Conservation (phyloP, 2,888 invertebrate genomes). For the Parasteatoda lunata region DNA sequence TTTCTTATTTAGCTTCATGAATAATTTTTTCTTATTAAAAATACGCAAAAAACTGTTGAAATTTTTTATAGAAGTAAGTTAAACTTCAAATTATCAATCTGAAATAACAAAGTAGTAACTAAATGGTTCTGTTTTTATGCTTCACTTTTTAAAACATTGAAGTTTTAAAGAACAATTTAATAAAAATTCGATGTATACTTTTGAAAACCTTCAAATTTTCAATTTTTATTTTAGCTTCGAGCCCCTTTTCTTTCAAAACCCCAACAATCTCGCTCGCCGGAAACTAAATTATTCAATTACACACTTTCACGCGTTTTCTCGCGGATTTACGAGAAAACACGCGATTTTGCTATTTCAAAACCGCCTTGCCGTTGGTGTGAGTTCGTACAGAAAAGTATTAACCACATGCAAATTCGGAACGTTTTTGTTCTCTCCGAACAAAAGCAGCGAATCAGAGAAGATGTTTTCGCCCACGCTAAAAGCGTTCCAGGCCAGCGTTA, state of each 20-base stretch:
- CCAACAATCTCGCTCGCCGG: conserved; percentile 20
- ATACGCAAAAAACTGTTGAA: no score
- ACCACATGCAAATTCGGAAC: conserved; percentile 63
- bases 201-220: conserved; percentile 11
- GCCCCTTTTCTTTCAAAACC: conserved; percentile 8
- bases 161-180: no score
- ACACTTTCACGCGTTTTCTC: conserved; percentile 68
- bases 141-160: no score
- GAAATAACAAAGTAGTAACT: no score
- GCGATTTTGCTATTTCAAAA: conserved; percentile 66
- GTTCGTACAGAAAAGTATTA: conserved; percentile 53
- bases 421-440: conserved; percentile 41
- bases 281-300: conserved; percentile 69
- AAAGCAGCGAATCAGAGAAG: conserved; percentile 23
- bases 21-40: no score
- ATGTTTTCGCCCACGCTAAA: background rate
- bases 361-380: background rate
- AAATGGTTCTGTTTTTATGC: no score
- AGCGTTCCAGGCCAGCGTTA: conserved; percentile 43
- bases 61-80: no score
- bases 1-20: no score
- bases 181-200: no score
- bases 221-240: conserved; percentile 7
- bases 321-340: conserved; percentile 48
- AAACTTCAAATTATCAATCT: no score